Base-by-base conservation (phyloP, 2,888 invertebrate genomes). In the Sesia apiformis region DNA sequence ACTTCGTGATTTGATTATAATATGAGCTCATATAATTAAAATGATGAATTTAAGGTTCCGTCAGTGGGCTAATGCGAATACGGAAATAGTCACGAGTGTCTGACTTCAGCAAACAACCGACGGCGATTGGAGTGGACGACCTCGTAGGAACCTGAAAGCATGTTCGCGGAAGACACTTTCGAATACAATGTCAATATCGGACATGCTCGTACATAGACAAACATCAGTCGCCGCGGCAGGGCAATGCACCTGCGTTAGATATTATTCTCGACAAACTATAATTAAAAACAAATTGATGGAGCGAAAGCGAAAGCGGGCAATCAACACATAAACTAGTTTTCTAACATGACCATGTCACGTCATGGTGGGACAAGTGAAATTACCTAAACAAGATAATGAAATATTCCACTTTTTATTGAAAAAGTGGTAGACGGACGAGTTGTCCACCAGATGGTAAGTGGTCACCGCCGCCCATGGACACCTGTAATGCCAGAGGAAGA, bases 91-190 rank as follows among this genome's bases (percentile, higher is more conserved):
- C 54, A 59, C 51, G 56, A 57, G 55, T 57, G 64, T 62, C 61
- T 56, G 54, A 53, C 52, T 56, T 58, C 55, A 56, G 56, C 58
- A 58, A 56, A 58, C 53, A 58, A 40, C 52, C 54, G 51, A 52
- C 56, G 56, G 54, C 56, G 57, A 57, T 66, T 50, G 49, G 70
- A 74, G 73, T 69, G 69, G 62, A 62, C 64, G 79, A 70, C 78
- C 80, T 80, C 78, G 73, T 58, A 66, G 61, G 68, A 70, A 72
- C 73, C 66, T 64, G 74, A 70, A 70, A 75, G 68, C 66, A 54
- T 57, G 67, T 73, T 70, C 66, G 69, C 71, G 72, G 76, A 78
- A 78, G 74, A 76, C 75, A 84, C 84, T 86, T 85, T 86, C 84
- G 71, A 83, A 79, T 76, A 73, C 76, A 79, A 77, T 80, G 80